Evolutionary conservation across 1,140 invertebrate species (phyloP).

Genomic region (Neodiprion fabricii): DNA sequence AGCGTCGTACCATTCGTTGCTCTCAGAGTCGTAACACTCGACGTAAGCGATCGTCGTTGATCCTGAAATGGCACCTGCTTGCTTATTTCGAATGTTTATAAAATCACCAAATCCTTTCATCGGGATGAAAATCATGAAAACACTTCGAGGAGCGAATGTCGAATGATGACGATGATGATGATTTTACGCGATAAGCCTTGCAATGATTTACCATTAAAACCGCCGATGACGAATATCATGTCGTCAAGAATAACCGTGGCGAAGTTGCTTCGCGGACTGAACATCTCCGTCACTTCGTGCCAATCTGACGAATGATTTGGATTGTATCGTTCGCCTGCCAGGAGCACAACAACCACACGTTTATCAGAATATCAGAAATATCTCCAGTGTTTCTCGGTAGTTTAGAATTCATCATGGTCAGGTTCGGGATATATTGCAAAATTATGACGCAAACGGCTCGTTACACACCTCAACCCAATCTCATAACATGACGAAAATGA

Average conservation of each 20-base stretch:
- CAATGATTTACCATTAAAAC: slow-evolving; percentile 76
- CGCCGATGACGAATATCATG: slow-evolving; percentile 82
- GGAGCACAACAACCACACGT: slow-evolving; percentile 49
- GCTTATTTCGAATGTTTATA: background rate
- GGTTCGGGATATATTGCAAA: background rate
- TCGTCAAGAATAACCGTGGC: slow-evolving; percentile 81
- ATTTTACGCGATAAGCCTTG: background rate
- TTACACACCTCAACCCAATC: background rate
- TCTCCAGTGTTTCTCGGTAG: background rate
- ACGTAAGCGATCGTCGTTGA: slow-evolving; percentile 72
- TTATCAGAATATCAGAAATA: slow-evolving; percentile 16
- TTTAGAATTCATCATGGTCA: no score
- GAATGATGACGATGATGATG: no score
- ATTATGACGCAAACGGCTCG: background rate
- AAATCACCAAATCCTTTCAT: no score
- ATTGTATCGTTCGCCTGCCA: slow-evolving; percentile 76
- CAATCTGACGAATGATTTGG: slow-evolving; percentile 64
- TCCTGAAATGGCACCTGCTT: slow-evolving; percentile 30
- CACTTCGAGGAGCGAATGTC: no score
- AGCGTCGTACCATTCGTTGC: slow-evolving; percentile 73
- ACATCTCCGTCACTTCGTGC: slow-evolving; percentile 80
- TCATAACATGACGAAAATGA: slow-evolving; percentile 2
- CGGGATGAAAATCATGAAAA: no score
- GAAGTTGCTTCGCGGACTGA: slow-evolving; percentile 84
- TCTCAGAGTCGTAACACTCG: slow-evolving; percentile 74